Conservation (phyloP, 2,113 vertebrate species). For the Microcebus lehilahytsara region DNA sequence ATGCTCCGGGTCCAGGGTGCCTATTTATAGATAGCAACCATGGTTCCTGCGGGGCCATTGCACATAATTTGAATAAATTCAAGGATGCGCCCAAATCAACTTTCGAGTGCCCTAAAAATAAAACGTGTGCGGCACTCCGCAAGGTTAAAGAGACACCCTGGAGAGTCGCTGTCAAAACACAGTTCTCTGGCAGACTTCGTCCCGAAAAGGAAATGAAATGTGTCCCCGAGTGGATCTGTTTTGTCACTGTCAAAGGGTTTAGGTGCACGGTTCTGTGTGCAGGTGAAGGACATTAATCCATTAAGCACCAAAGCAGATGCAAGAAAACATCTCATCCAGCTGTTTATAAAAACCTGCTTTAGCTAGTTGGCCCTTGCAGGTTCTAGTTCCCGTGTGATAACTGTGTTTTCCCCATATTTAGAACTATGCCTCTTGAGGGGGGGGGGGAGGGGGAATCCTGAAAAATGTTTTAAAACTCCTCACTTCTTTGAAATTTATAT, state of each 20-base stretch:
- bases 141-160: not conserved
- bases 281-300: no score
- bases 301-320: no score
- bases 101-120: not conserved
- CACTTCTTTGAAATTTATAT: fast-evolving
- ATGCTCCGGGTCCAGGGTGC: not conserved
- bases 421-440: fast-evolving
- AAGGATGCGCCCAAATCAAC: not conserved
- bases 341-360: not conserved
- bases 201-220: not conserved
- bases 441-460: fast-evolving
- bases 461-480: not conserved
- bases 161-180: not conserved
- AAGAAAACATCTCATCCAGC: no score
- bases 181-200: fast-evolving
- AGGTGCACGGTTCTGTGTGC: not conserved
- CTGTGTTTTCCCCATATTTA: not conserved
- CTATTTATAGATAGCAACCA: not conserved
- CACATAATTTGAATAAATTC: not conserved
- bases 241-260: not conserved
- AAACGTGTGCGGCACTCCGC: fast-evolving
- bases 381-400: not conserved
- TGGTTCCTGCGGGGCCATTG: fast-evolving
- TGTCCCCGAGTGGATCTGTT: not conserved
- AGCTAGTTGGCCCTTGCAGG: no score